Conservation (phyloP, 2,113 vertebrate species). For the Progne subis region DNA sequence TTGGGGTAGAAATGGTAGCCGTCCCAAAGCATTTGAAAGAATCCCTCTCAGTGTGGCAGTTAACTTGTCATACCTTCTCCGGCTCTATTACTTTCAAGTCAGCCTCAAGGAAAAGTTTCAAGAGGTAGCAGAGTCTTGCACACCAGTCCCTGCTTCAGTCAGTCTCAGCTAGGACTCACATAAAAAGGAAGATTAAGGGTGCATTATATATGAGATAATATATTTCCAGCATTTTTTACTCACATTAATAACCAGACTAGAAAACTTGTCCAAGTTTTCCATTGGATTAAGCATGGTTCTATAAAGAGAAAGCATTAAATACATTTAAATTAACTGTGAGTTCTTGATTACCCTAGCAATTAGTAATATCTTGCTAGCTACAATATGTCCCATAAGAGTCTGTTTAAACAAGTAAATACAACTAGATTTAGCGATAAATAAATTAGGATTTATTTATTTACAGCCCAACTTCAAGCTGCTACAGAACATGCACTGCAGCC, state of each 20-base stretch:
- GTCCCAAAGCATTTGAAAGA: neutral
- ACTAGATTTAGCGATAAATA: conserved; percentile 25
- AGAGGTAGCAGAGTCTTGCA: neutral
- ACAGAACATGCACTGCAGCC: neutral
- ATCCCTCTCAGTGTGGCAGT: neutral
- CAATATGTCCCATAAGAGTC: neutral
- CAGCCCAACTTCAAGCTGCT: neutral
- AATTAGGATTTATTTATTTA: conserved; percentile 14
- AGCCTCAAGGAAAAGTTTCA: neutral
- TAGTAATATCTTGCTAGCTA: neutral
- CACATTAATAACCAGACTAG: neutral
- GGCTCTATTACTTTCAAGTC: neutral
- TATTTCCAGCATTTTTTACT: neutral
- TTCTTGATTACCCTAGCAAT: conserved; percentile 19
- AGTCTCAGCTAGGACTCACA: neutral
- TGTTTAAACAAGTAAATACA: conserved; percentile 6
- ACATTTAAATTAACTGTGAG: conserved; percentile 10
- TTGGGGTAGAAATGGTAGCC: neutral
- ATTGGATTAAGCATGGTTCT: neutral
- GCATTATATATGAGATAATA: neutral
- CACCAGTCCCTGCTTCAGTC: neutral
- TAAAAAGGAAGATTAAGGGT: neutral
- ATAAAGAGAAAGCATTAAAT: conserved; percentile 22
- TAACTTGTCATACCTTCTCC: neutral
- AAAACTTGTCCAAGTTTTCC: neutral